A percentile compares a stretch with the other conserved stretches of the same genome.
These are phyloP conservation scores for Plusia festucae DNA, from an alignment of 2,888 invertebrate genomes.

Conservation along the genomic window DNA sequence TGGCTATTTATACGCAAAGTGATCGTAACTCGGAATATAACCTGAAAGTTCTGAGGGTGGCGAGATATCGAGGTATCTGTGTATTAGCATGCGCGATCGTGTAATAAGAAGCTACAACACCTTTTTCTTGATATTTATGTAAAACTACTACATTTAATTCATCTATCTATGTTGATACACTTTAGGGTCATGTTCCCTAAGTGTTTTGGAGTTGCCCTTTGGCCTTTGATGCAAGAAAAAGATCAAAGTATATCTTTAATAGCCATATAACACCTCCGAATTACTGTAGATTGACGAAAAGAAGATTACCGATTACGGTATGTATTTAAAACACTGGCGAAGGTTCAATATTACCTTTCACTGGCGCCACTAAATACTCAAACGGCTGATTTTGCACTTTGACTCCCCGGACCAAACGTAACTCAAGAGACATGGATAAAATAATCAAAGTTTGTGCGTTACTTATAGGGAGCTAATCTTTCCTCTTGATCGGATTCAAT, in stretches of 20 bases:
- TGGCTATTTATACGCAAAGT: conserved; percentile 4
- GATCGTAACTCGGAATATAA: conserved; percentile 1
- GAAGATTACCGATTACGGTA: background rate
- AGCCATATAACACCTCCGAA: background rate
- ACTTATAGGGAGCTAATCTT: conserved; percentile 55
- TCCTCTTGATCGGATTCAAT: conserved; percentile 51
- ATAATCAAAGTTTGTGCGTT: conserved; percentile 44
- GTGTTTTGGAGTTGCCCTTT: conserved; percentile 2
- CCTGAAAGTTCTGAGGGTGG: conserved; percentile 3
- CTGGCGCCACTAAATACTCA: background rate
- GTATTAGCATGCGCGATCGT: background rate
- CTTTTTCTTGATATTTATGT: background rate
- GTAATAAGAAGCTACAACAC: conserved; percentile 1
- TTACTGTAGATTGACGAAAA: background rate
- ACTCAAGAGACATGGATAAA: conserved; percentile 25
- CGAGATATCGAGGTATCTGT: conserved; percentile 4
- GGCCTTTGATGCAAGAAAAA: background rate
- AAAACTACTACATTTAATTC: background rate
- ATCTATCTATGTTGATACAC: background rate
- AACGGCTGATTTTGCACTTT: background rate
- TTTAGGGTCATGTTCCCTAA: background rate
- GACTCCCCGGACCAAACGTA: conserved; percentile 1
- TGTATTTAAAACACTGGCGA: no score
- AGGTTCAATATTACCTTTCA: no score
- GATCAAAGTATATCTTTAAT: background rate